A percentile compares a stretch with the other conserved stretches of the same genome.
Evolutionary conservation across 1,140 invertebrate genomes (phyloP).

Genomic region (Periplaneta americana): DNA sequence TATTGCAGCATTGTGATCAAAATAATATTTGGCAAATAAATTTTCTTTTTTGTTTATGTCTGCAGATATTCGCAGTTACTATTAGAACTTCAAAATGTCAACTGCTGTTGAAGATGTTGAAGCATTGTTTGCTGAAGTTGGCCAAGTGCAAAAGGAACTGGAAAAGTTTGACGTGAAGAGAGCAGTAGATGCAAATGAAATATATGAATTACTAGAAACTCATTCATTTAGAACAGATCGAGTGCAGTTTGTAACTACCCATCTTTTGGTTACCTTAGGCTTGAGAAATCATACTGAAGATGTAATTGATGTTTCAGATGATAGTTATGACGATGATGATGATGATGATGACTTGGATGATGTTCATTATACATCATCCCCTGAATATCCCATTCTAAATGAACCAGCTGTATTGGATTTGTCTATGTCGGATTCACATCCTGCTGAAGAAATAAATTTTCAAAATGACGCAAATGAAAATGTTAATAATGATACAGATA

Average conservation of each 20-base stretch:
- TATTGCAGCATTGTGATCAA: too few species aligned
- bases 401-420: background rate
- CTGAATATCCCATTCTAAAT: background rate
- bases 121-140: background rate
- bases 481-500: background rate
- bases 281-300: background rate
- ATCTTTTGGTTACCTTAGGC: background rate
- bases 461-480: background rate
- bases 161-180: background rate
- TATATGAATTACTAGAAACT: background rate
- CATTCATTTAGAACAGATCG: background rate
- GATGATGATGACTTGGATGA: background rate
- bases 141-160: background rate
- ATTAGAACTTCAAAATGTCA: too few species aligned
- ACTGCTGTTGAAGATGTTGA: background rate
- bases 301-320: background rate
- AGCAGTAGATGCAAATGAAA: slow-evolving; percentile 1
- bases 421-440: background rate
- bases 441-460: background rate
- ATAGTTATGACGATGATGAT: background rate
- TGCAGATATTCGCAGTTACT: too few species aligned
- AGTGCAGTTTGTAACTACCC: background rate
- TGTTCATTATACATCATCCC: background rate
- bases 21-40: too few species aligned
- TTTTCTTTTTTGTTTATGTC: too few species aligned